Evolutionary conservation across 2,888 invertebrate species (phyloP).

Genomic region (Ceratothoa steindachneri): DNA sequence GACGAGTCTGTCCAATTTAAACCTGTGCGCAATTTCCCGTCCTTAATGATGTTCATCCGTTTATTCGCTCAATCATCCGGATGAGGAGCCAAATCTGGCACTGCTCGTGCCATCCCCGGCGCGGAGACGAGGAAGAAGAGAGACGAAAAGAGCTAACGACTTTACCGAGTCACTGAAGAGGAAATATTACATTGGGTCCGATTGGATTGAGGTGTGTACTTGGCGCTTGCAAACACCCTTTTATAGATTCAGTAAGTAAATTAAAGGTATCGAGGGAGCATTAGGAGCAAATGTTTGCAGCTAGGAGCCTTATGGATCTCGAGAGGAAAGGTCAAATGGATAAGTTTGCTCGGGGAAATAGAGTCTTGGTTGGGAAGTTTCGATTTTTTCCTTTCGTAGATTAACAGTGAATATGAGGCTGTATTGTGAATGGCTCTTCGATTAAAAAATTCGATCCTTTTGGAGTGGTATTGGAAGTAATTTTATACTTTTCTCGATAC

Average conservation of each 20-base stretch:
- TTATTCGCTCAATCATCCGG: neutral
- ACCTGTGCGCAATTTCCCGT: neutral
- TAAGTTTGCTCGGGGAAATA: too few relatives aligned
- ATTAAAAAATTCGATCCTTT: too few relatives aligned
- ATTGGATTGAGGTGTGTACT: neutral
- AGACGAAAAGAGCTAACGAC: neutral
- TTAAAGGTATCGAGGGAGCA: too few relatives aligned
- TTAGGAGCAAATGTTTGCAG: too few relatives aligned
- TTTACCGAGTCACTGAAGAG: neutral
- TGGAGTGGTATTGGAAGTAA: too few relatives aligned
- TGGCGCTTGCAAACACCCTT: too few relatives aligned
- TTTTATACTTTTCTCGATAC: too few relatives aligned
- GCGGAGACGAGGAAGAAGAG: neutral
- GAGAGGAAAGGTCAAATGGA: neutral
- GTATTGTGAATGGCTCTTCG: too few relatives aligned
- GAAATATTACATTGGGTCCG: neutral
- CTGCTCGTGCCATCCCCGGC: neutral
- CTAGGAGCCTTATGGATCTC: neutral
- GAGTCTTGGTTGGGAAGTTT: too few relatives aligned
- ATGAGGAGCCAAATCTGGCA: neutral
- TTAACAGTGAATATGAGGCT: too few relatives aligned
- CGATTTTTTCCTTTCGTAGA: too few relatives aligned
- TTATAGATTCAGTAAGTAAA: too few relatives aligned
- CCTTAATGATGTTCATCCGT: neutral
- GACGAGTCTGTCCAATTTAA: neutral